These are phyloP conservation scores for Oncorhynchus mykiss DNA, from an alignment of 2,113 vertebrate species.

Conservation along the genomic window DNA sequence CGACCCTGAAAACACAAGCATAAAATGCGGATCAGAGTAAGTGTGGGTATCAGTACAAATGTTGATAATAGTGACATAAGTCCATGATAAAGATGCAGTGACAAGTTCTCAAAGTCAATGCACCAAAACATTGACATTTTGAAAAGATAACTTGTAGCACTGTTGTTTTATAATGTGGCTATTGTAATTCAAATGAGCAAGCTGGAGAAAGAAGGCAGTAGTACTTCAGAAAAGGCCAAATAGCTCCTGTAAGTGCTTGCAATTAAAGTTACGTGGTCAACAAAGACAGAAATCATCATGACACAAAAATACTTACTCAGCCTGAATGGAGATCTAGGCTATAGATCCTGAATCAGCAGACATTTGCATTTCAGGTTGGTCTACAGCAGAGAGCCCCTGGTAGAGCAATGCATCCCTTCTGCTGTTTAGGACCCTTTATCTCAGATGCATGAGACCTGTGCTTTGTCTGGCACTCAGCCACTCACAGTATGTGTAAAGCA, in stretches of 20 bases:
- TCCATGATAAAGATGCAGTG: neutral
- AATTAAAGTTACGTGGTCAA: too few species aligned
- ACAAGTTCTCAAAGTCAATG: neutral
- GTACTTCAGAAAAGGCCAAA: too few species aligned
- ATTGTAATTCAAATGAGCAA: too few species aligned
- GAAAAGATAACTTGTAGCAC: neutral
- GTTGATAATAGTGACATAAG: neutral
- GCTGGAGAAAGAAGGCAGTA: too few species aligned
- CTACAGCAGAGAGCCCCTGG: neutral
- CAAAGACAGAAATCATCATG: too few species aligned
- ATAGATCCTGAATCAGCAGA: too few species aligned
- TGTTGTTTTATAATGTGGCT: neutral
- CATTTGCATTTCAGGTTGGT: too few species aligned
- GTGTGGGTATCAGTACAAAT: neutral
- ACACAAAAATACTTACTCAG: too few species aligned
- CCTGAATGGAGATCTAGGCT: too few species aligned
- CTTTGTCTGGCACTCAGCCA: neutral
- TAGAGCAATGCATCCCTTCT: neutral
- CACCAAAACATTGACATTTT: too few species aligned
- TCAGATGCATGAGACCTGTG: constrained; percentile 1
- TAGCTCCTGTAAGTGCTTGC: too few species aligned
- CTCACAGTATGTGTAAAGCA: too few species aligned
- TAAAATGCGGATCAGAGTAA: constrained; percentile 49
- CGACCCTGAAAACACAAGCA: constrained; percentile 90
- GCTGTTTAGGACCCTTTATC: neutral